A percentile compares a stretch with the other conserved stretches of the same genome.
Conservation (phyloP, 37 sponge, comb jelly and placozoan genomes). For the Lycopodina hypogea region DNA sequence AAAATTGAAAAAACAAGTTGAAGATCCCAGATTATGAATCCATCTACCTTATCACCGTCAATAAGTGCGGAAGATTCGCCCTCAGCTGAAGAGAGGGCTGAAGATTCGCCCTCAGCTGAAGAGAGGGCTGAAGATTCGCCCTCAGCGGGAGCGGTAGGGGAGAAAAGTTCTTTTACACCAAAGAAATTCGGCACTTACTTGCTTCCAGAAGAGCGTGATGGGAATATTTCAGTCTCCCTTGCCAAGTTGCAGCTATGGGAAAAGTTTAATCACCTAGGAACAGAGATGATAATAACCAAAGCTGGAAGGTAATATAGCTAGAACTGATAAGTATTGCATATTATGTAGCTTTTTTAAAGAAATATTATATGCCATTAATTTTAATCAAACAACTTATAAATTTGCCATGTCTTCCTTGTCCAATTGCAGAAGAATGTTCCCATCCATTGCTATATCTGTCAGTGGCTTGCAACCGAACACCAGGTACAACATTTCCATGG, state of each 20-base stretch:
- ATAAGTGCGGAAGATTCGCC: no score
- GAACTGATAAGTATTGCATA: no score
- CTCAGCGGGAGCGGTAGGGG: no score
- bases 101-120: no score
- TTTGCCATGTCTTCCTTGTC: neutral
- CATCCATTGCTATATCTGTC: constrained; percentile 47
- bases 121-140: no score
- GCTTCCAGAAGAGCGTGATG: neutral
- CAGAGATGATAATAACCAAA: constrained; percentile 94
- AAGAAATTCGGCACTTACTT: constrained; percentile 3
- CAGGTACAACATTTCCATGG: constrained; percentile 67
- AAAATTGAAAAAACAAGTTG: no score
- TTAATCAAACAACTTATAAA: neutral
- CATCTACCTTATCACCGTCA: no score
- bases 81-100: no score
- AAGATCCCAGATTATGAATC: no score
- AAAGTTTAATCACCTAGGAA: constrained; percentile 64
- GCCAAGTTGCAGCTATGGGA: constrained; percentile 79
- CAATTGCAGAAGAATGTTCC: constrained; percentile 86
- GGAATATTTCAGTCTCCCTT: constrained; percentile 24
- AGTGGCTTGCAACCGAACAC: constrained; percentile 66
- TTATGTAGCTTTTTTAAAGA: no score
- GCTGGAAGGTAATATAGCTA: constrained; percentile 74
- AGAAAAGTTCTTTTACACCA: no score
- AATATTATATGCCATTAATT: neutral